Conservation (phyloP, 2,888 invertebrate species). For the Lysandra coridon region DNA sequence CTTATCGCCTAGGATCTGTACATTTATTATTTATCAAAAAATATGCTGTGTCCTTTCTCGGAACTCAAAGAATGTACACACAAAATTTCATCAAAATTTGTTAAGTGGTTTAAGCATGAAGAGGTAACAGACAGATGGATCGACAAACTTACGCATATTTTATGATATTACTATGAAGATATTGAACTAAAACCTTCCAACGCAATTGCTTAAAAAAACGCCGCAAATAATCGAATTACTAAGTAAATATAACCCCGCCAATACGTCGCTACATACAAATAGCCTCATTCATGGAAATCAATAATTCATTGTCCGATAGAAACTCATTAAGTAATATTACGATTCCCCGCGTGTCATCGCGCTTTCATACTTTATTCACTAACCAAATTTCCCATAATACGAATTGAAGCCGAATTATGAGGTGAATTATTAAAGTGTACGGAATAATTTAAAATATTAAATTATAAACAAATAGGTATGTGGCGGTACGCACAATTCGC, state of each 20-base stretch:
- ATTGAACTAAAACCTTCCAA: too few relatives aligned
- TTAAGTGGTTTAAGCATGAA: too few relatives aligned
- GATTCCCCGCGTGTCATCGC: background rate
- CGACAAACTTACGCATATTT: too few relatives aligned
- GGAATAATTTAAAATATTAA: background rate
- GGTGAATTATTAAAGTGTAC: background rate
- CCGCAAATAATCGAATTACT: background rate
- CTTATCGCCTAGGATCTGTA: too few relatives aligned
- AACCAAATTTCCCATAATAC: conserved; percentile 11
- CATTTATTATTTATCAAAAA: too few relatives aligned
- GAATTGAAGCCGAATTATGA: conserved; percentile 6
- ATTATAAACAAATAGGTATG: too few relatives aligned
- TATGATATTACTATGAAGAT: too few relatives aligned
- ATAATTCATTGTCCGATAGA: conserved; percentile 12
- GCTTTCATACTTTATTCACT: background rate
- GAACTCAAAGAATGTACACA: too few relatives aligned
- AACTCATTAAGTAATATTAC: conserved; percentile 6
- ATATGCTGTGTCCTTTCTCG: too few relatives aligned
- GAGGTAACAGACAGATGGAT: too few relatives aligned
- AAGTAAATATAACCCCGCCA: background rate
- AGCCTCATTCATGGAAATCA: conserved; percentile 4
- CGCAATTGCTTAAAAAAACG: background rate
- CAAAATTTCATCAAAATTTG: too few relatives aligned
- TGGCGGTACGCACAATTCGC: too few relatives aligned
- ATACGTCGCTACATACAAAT: conserved; percentile 10